Base-by-base conservation (phyloP, 2,113 vertebrate species). In the Telmatochromis sp. region DNA sequence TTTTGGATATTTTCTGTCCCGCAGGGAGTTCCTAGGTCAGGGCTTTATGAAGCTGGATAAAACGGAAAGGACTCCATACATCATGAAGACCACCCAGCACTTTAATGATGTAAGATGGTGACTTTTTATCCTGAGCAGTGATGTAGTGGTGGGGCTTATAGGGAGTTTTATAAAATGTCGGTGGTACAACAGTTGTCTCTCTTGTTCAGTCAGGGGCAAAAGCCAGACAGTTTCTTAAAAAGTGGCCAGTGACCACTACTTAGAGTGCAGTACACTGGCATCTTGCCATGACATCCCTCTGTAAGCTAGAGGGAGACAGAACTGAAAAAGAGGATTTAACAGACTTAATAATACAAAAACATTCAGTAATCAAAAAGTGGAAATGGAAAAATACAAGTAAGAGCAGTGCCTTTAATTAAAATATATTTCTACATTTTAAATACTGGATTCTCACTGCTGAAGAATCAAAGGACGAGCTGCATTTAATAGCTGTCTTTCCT, bases 21-120 rank as follows among this genome's bases (percentile, higher is more conserved):
- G 84, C 84, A 99, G 99, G 94, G 99, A 99, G 95, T 99, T 99
- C 94, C 97, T 99, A 82, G 98, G 98, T 84, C 99, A 99, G 87
- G 98, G 98, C 35, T 99, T 98, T 98, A 99, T 99, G 98, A 99
- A 99, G 95, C 84, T 96, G 45, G 98, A 99, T 93, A 99, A 99
- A 95, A 97, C 93, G 5, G 98, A 99, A 91, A 96, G 97, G 91
- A 99, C 99, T 0, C 99, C 98, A 5, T 99, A 96, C 93, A 98
- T 99, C 91, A 99, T 99, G 98, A 99, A 98, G 95, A 99, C 98
- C 21, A 99, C 98, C 84, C 98, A 99, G 89, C 98, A 99, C 81
- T 99, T 99, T 53, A 99, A 99, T 84, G 98, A 99, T 80, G 98
- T 99, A 89, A 97, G 97, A 53, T 6, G 1, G 68, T 73, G 40